Conservation (phyloP, 2,797 vertebrate genomes). For the Scleropages formosus region DNA sequence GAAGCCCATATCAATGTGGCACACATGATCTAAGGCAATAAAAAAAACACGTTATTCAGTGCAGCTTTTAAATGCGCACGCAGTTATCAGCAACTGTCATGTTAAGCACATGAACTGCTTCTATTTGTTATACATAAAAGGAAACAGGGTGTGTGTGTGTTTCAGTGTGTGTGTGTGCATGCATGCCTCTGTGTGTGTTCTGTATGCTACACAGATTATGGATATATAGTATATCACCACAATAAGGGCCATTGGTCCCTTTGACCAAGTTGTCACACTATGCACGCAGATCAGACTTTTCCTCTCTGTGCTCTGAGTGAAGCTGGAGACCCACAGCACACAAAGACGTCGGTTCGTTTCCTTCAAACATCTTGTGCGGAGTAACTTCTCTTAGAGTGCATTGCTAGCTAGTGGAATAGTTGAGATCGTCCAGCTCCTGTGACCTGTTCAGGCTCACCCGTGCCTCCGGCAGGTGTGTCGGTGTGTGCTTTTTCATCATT, state of each 20-base stretch:
- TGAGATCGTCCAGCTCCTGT: background rate
- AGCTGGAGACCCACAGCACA: background rate
- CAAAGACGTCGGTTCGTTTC: background rate
- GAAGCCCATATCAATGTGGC: slow-evolving; percentile 46
- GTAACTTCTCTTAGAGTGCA: background rate
- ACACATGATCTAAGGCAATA: background rate
- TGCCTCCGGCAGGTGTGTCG: background rate
- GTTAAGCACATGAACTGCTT: background rate
- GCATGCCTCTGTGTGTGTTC: background rate
- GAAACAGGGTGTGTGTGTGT: background rate
- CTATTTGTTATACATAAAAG: background rate
- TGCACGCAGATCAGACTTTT: too few species aligned
- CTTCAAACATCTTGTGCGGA: background rate
- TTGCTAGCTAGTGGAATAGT: background rate
- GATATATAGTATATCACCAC: background rate
- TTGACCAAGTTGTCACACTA: background rate
- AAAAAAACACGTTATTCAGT: background rate
- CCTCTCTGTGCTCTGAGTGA: background rate
- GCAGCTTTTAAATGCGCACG: background rate
- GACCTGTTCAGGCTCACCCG: background rate
- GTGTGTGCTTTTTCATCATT: too few species aligned
- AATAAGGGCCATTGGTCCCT: background rate
- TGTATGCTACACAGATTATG: background rate
- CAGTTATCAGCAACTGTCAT: background rate
- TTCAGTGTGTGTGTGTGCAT: background rate